Evolutionary conservation across 92 coral and sea anemone genomes (phyloP).

Genomic region (Metridium senile): DNA sequence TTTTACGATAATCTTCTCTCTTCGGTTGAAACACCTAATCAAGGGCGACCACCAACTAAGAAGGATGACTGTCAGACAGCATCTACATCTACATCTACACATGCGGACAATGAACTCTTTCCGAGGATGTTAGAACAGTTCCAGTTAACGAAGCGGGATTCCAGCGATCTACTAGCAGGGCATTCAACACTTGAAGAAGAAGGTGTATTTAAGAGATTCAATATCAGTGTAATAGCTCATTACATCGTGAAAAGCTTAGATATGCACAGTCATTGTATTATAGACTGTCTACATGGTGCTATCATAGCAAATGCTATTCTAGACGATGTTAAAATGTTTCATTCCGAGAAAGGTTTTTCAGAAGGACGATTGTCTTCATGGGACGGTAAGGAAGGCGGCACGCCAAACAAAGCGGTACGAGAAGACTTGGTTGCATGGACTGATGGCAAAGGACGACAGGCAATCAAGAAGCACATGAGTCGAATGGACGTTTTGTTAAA

Average conservation of each 20-base stretch:
- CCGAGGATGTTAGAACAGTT: constrained; percentile 17
- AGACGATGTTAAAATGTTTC: constrained; percentile 67
- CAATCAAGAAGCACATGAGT: constrained; percentile 69
- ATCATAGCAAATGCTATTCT: constrained; percentile 52
- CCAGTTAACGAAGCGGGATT: background rate
- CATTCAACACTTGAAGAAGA: constrained; percentile 16
- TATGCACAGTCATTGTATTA: constrained; percentile 55
- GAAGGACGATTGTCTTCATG: constrained; percentile 79
- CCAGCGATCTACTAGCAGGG: background rate
- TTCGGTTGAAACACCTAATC: background rate
- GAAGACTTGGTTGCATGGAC: constrained; percentile 92
- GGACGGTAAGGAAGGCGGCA: constrained; percentile 41
- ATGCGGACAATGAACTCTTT: background rate
- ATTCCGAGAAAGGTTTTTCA: constrained; percentile 49
- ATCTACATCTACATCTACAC: background rate
- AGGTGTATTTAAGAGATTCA: constrained; percentile 18
- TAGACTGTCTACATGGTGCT: constrained; percentile 80
- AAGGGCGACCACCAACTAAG: background rate
- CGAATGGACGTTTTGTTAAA: constrained; percentile 65
- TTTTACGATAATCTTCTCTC: constrained; percentile 21
- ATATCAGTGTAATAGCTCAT: constrained; percentile 35
- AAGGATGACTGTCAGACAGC: background rate
- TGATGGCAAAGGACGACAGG: constrained; percentile 56
- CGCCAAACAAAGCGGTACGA: constrained; percentile 64
- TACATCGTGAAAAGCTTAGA: constrained; percentile 40